Evolutionary conservation across 1,140 invertebrate genomes (phyloP).

Genomic region (Drosophila melanogaster): Release_6_plus_ISO1_MT NT_033777.3:7918501-7919000

Average conservation of each 20-base stretch:
- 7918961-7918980: slow-evolving; percentile 13
- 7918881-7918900: not conserved
- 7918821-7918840: not conserved
- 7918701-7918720: slow-evolving; percentile 47
- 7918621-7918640: slow-evolving; percentile 28
- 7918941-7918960: slow-evolving; percentile 21
- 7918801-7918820: slow-evolving; percentile 2
- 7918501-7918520: slow-evolving; percentile 32
- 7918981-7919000: slow-evolving; percentile 1
- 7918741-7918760: slow-evolving; percentile 3
- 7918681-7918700: slow-evolving; percentile 54
- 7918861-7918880: not conserved
- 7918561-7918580: slow-evolving; percentile 37
- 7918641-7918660: slow-evolving; percentile 36
- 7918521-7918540: slow-evolving; percentile 15
- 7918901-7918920: not conserved
- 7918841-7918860: slow-evolving; percentile 33
- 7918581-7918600: slow-evolving; percentile 13
- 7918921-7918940: slow-evolving; percentile 9
- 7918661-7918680: slow-evolving; percentile 48
- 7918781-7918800: not conserved
- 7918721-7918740: not conserved
- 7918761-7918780: not conserved
- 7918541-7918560: slow-evolving; percentile 44
- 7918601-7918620: slow-evolving; percentile 44